Evolutionary conservation across 2,797 vertebrate species (phyloP), one percentile per base, ranked within the genome.

Genomic region (Anisognathus igniventris): DNA sequence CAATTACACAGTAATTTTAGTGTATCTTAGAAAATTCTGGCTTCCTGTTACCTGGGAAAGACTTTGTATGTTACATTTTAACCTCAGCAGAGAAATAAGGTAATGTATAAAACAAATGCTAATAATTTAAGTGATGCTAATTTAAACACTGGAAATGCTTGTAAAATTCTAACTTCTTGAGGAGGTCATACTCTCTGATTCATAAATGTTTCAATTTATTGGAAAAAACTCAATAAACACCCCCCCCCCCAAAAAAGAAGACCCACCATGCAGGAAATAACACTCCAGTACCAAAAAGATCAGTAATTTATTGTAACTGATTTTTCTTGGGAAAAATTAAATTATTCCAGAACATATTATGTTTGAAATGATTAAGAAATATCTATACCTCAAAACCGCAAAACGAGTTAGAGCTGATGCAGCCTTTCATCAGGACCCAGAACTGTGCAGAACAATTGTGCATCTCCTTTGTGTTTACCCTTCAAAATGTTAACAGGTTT

Each of bases 401-500:
- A 62, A 68, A 61, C 60, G 39, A 31, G 4, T 86, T 90, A n/a
- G 6, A 85, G 44, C 18, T 74, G 24, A 60, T 75, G 31, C 11
- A 85, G 11, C 5, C 71, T 96, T 73, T 30, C 42, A 62, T 51
- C 0, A 1, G 71, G 57, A n/a, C 33, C 24, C 28, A 27, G 39
- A 82, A 58, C 1, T 0, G 14, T 21, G 40, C 20, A 48, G 27
- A 71, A 21, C 15, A 75, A 77, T 88, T 53, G 73, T 19, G 70
- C 2, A 2, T 39, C 42, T 93, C 17, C 35, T 91, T 92, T 76
- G 6, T 73, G 77, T 91, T 94, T 92, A 78, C 37, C 70, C 75
- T 84, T 20, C 40, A 84, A 93, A 95, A 71, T 95, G 42, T 91
- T 76, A 64, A 81, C 33, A 58, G 57, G 16, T 92, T 95, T 95